A percentile compares a stretch with the other conserved stretches of the same genome.
phyloP scores from a whole-genome alignment of 2,113 vertebrate species.

The Alethe castanea region DNA sequence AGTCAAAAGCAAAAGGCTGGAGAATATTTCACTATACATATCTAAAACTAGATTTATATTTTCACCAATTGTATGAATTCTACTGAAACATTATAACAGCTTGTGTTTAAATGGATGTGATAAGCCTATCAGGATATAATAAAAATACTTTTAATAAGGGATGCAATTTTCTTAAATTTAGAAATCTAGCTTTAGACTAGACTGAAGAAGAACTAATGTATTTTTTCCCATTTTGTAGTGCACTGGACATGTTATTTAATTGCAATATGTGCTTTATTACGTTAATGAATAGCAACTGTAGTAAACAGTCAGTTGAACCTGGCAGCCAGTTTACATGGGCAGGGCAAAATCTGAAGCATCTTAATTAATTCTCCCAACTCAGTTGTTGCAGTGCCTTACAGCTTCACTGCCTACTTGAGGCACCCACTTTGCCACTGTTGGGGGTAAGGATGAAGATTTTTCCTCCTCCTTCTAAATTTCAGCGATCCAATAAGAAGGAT shows the following conservation, averaged over 20 bases:
- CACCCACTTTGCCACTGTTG: accelerated
- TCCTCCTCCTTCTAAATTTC: neutral
- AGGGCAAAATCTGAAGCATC: neutral
- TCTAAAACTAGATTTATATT: neutral
- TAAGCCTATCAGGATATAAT: neutral
- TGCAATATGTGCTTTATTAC: neutral
- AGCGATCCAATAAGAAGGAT: neutral
- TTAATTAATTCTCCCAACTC: neutral
- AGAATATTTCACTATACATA: neutral
- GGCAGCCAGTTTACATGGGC: neutral
- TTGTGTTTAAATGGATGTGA: neutral
- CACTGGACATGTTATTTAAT: neutral
- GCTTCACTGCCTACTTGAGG: neutral
- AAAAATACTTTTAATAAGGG: neutral
- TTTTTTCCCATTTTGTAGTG: neutral
- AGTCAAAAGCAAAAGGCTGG: neutral
- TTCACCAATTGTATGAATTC: neutral
- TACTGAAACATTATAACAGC: neutral
- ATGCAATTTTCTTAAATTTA: neutral
- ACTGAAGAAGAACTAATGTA: neutral
- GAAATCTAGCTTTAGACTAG: neutral
- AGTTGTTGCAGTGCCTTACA: neutral
- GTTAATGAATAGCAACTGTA: neutral
- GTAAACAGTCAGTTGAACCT: neutral
- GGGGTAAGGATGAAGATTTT: neutral